Evolutionary conservation across 2,797 vertebrate species (phyloP), one percentile per base, ranked within the genome.

Genomic region (Neosilurus mollespiculum): DNA sequence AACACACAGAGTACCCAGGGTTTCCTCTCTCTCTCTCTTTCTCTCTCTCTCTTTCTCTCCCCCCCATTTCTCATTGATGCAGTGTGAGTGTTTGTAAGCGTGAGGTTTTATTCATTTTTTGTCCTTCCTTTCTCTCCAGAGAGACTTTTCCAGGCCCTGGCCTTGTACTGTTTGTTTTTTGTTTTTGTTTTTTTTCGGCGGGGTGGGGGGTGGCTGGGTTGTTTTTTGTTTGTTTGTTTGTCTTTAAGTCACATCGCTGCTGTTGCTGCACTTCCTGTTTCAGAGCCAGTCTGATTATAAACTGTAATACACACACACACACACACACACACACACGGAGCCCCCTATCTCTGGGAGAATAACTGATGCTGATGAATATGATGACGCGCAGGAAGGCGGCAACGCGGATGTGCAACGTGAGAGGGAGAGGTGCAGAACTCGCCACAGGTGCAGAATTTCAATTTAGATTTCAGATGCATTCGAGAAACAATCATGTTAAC

Each of bases 241-340:
- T 15, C 92, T 92, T 90, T 34, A 91, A 91, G 92, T 92, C 92
- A 91, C 90, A 89, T 88, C 90, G 89, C 92, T 94, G 92, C 92
- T 90, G 90, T 89, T 90, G 89, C 92, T 94, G 92, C 92, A 93
- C 90, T 91, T 93, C 89, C 82, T 90, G 88, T 94, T 90, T 91
- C 87, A 81, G 88, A 86, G 86, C 84, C 86, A 84, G 84, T 87
- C 80, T 86, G 87, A 84, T 81, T 62, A 67, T 81, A 81, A 85
- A 87, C 86, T 87, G 85, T 87, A 86, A 87, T 58, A 78, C 70
- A 77, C 81, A 62, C 81, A 81, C 80, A 82, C 72, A 82, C 72
- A 80, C 56, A 88, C 90, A 89, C 90, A 89, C 91, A 88, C 86
- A 70, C 20, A 24, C 43, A 54, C 24, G 30, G 16, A 37, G 71